phyloP scores from a whole-genome alignment of 1,140 invertebrate species.

The Bicyclus anynana region DNA sequence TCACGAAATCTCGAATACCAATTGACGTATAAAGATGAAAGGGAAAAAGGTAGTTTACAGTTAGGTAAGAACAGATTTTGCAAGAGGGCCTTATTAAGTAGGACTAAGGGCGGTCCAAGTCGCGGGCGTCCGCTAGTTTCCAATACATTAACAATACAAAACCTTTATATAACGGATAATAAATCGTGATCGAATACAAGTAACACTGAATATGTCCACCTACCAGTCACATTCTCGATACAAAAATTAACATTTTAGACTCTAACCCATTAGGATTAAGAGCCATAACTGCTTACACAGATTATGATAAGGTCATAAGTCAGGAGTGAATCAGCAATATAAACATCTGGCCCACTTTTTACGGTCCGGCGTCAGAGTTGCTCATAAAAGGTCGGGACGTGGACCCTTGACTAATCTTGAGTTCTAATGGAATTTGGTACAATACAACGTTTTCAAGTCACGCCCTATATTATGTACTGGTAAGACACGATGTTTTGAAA shows the following conservation, averaged over 20 bases:
- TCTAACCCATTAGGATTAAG: conserved; percentile 16
- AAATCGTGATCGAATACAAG: conserved; percentile 16
- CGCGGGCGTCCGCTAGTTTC: no score
- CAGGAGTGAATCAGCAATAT: conserved; percentile 42
- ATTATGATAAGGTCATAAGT: conserved; percentile 26
- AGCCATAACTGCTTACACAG: conserved; percentile 14
- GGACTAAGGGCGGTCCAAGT: no score
- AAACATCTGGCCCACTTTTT: conserved; percentile 47
- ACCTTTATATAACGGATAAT: conserved; percentile 15
- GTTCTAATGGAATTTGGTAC: conserved; percentile 32
- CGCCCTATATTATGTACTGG: neutral
- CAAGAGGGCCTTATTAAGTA: no score
- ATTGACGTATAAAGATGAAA: no score
- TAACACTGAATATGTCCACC: conserved; percentile 11
- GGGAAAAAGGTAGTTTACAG: no score
- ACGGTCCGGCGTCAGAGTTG: conserved; percentile 39
- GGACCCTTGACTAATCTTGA: conserved; percentile 35
- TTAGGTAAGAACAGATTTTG: no score
- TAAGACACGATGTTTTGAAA: no score
- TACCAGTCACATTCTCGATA: conserved; percentile 2
- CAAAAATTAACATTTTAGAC: conserved; percentile 3
- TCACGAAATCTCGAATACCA: no score
- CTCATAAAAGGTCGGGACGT: conserved; percentile 38
- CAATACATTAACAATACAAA: neutral
- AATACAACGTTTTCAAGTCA: conserved; percentile 9